Evolutionary conservation across 2,797 vertebrate genomes (phyloP), one percentile per base, ranked within the genome.

Genomic region (Smutsia temminckii): DNA sequence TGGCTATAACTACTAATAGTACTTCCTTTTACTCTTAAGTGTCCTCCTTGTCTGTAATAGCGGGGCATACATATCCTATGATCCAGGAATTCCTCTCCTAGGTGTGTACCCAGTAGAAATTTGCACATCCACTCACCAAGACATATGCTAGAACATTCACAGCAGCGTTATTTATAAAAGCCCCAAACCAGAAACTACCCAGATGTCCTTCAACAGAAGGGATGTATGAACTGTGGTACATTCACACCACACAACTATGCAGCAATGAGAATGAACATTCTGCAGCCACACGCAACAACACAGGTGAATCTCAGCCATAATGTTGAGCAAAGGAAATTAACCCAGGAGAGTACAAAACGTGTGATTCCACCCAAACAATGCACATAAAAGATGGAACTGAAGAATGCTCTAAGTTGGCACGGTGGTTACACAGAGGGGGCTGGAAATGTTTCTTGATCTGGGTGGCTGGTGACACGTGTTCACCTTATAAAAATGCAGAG

Each of bases 81-180:
- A 75, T 42, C 85, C 42, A 88, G 53, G 69, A 81, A 81, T 78
- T 90, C 61, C 66, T 92, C 64, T 90, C 34, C 71, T 55, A 91
- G 86, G 89, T 23, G 11, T 0, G 21, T 10, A 21, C 66, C 29
- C 61, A 53, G 63, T 8, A 71, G 72, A 85, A 75, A 68, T 68
- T 20, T 71, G 53, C 29, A 81, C 29, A 51, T 74, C 32, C 59
- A 59, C 27, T 93, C 59, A 75, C 42, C 46, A 71, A 61, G 29
- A 90, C 32, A 55, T 51, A 57, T 5, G 42, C 78, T 88, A 53
- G 53, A 74, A 94, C 37, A 46, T 55, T 68, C 29, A 5, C 14
- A 42, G 84, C 11, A 42, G 74, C 77, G 59, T 71, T 77, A 49
- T 55, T 29, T 61, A 10, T 81, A 59, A 85, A 4, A 91, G 66